Base-by-base conservation (phyloP, 2,888 invertebrate species). In the Tricholauxania praeusta region DNA sequence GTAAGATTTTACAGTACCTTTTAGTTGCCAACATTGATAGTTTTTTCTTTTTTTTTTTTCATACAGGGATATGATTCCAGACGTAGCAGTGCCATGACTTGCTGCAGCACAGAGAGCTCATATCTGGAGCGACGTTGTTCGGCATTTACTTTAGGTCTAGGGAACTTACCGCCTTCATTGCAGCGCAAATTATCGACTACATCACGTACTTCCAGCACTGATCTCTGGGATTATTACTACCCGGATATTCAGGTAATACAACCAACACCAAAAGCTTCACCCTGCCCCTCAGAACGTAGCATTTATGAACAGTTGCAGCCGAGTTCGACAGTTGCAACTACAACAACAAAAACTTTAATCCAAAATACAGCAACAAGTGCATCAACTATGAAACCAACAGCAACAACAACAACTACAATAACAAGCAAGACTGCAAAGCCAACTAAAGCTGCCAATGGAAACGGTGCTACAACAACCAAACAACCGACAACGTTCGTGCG, bases 71-170 rank as follows among this genome's bases (percentile, higher is more conserved):
- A 87, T 68, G 88, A 88, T 71, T 87, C 90, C 12, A 87, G 94
- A 59, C 90, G 95, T 63, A 90, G 93, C 80, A 94, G 94, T 84
- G 94, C 94, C 77, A 93, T 94, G 81, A 95, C 95, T 48, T 94
- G 94, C 86, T 95, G 94, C 79, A 94, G 94, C 83, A 94, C 94
- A 52, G 94, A 93, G 74, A 94, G 94, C 84, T 94, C 94, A 73
- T 95, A 94, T 83, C 89, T 95, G 83, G 95, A 95, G 85, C 90
- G 94, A 67, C 91, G 95, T 67, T 94, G 93, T 77, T 94, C 94
- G 22, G 93, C 94, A 55, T 92, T 94, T 76, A 93, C 92, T 72
- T 90, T 93, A 86, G 93, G 94, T 74, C 88, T 93, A 84, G 90
- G 92, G 71, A 92, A 93, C 78, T 75, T 87, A 71, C 85, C 87